phyloP scores from a whole-genome alignment of 2,888 invertebrate genomes.

The Baronia brevicornis region DNA sequence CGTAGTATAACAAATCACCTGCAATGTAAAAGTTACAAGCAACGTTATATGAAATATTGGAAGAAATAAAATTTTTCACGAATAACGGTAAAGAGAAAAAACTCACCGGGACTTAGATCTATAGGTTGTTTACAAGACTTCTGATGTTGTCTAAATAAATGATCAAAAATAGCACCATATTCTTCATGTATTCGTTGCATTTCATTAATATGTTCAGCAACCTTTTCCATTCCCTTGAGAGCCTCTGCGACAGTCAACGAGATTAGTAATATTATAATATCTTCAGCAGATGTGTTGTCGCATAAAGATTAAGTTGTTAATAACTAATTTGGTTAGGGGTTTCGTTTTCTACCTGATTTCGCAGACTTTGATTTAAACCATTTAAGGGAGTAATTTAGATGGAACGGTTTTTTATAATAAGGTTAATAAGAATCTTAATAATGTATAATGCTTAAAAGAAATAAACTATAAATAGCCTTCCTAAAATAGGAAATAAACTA shows the following conservation, averaged over 20 bases:
- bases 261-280: too few relatives aligned
- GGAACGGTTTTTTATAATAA: too few relatives aligned
- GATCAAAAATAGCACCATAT: slow-evolving; percentile 98
- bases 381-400: too few relatives aligned
- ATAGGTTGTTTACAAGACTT: slow-evolving; percentile 96
- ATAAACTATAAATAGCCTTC: too few relatives aligned
- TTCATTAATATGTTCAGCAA: slow-evolving; percentile 99
- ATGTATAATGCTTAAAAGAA: too few relatives aligned
- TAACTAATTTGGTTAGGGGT: too few relatives aligned
- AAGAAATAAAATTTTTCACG: not conserved
- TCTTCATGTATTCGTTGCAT: slow-evolving; percentile 99
- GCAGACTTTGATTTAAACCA: too few relatives aligned
- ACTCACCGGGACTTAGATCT: slow-evolving; percentile 89
- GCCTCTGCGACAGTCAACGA: slow-evolving; percentile 89
- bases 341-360: too few relatives aligned
- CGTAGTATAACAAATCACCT: slow-evolving; percentile 97
- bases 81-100: not conserved
- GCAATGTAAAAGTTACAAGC: slow-evolving; percentile 21
- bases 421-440: too few relatives aligned
- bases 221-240: slow-evolving; percentile 97
- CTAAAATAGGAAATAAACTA: too few relatives aligned
- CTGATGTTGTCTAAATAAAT: slow-evolving; percentile 95
- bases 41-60: not conserved
- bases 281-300: too few relatives aligned
- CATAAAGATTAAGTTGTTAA: too few relatives aligned